Evolutionary conservation across 2,797 vertebrate species (phyloP).

Genomic region (Takifugu rubripes): DNA sequence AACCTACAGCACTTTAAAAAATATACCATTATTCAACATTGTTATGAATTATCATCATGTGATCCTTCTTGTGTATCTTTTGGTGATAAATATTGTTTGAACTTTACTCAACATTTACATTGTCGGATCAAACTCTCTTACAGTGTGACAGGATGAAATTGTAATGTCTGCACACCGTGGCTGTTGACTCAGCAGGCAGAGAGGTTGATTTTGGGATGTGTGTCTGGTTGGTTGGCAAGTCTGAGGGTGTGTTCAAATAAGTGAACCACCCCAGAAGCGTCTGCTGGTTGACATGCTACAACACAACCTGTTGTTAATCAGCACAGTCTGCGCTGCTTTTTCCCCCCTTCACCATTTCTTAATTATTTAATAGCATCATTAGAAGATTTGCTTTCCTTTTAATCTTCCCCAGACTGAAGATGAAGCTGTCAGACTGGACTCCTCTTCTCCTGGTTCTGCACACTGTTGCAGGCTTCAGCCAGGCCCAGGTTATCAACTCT

Average conservation of each 20-base stretch:
- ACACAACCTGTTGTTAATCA: constrained; percentile 17
- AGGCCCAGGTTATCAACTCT: constrained; percentile 45
- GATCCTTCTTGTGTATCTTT: too few relatives aligned
- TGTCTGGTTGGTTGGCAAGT: constrained; percentile 32
- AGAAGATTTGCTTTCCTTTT: not conserved
- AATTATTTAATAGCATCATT: not conserved
- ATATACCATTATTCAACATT: too few relatives aligned
- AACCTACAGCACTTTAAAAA: too few relatives aligned
- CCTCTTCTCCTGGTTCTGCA: constrained; percentile 49
- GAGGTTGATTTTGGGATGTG: constrained; percentile 15
- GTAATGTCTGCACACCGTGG: not conserved
- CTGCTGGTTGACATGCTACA: constrained; percentile 15
- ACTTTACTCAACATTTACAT: too few relatives aligned
- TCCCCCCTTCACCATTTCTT: too few relatives aligned
- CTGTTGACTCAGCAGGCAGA: constrained; percentile 39
- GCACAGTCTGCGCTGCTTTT: constrained; percentile 13
- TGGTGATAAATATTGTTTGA: too few relatives aligned
- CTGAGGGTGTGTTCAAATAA: constrained; percentile 52
- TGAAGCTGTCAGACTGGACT: constrained; percentile 33
- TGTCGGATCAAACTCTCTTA: too few relatives aligned
- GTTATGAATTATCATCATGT: too few relatives aligned
- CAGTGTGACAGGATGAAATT: not conserved
- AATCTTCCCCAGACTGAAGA: constrained; percentile 56
- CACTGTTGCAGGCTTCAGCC: constrained; percentile 42
- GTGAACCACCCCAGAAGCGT: constrained; percentile 24